phyloP scores from a whole-genome alignment of 2,113 vertebrate species.

The Agapornis roseicollis region DNA sequence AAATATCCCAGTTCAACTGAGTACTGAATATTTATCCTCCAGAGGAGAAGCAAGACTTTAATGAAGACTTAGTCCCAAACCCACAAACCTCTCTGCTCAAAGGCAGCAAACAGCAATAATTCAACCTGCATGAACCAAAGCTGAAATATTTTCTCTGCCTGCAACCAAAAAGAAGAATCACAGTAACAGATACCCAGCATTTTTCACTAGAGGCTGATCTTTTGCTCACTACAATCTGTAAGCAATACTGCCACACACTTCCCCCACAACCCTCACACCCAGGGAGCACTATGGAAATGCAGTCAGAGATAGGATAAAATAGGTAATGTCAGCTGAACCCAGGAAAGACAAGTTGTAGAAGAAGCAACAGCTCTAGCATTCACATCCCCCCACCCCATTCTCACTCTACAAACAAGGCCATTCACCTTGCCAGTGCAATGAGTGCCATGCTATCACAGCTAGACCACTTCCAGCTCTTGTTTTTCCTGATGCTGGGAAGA shows the following conservation, averaged over 20 bases:
- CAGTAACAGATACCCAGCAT: neutral
- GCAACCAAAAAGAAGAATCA: neutral
- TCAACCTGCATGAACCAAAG: neutral
- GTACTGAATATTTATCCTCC: neutral
- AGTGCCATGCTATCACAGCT: fast-evolving
- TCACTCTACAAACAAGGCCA: too few species aligned
- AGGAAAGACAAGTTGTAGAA: neutral
- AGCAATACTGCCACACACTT: too few species aligned
- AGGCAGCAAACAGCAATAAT: neutral
- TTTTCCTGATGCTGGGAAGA: neutral
- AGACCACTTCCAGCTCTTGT: fast-evolving
- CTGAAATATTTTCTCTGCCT: neutral
- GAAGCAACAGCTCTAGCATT: neutral
- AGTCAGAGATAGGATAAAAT: fast-evolving
- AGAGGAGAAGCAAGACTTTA: neutral
- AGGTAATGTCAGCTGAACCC: neutral
- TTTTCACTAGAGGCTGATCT: neutral
- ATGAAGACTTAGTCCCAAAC: neutral
- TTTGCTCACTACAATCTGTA: neutral
- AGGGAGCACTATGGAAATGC: fast-evolving
- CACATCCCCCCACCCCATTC: neutral
- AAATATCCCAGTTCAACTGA: neutral
- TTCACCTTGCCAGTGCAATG: neutral
- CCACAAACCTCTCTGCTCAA: neutral
- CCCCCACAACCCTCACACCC: too few species aligned